A percentile compares a stretch with the other conserved stretches of the same genome.
These are phyloP conservation scores for Cervus canadensis DNA, from an alignment of 2,113 vertebrate species.

Conservation along the genomic window DNA sequence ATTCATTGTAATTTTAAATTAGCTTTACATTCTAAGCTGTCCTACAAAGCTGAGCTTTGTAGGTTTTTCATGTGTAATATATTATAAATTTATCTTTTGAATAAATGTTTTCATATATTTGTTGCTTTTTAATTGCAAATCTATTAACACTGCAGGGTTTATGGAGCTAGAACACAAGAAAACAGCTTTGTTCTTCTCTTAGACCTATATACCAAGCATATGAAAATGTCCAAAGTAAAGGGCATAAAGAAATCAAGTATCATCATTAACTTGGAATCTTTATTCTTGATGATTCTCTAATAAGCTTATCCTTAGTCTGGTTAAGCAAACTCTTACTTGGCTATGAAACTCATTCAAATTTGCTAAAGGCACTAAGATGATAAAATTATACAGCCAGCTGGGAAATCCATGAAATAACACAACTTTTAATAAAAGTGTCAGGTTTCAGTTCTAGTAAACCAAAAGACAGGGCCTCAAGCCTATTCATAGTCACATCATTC, in stretches of 20 bases:
- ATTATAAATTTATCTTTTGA: conserved; percentile 59
- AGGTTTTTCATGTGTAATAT: conserved; percentile 55
- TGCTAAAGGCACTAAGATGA: neutral
- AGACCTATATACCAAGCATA: neutral
- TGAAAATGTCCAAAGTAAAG: conserved; percentile 18
- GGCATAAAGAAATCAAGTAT: neutral
- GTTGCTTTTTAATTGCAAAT: conserved; percentile 10
- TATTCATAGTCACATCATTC: neutral
- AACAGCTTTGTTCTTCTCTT: neutral
- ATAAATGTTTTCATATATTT: conserved; percentile 66
- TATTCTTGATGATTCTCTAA: neutral
- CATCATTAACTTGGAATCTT: neutral
- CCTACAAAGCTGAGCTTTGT: conserved; percentile 58
- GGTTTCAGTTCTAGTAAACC: conserved; percentile 16
- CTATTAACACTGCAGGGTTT: neutral
- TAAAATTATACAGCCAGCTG: neutral
- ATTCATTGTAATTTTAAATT: conserved; percentile 51
- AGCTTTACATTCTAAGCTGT: conserved; percentile 29
- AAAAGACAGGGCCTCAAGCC: neutral
- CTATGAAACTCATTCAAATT: neutral
- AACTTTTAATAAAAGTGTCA: conserved; percentile 26
- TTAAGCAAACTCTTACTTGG: neutral
- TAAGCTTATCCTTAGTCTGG: neutral
- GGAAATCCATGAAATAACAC: neutral
- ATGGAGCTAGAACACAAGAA: neutral